Conservation (phyloP, 2,888 invertebrate genomes). For the Xylocampa areola region DNA sequence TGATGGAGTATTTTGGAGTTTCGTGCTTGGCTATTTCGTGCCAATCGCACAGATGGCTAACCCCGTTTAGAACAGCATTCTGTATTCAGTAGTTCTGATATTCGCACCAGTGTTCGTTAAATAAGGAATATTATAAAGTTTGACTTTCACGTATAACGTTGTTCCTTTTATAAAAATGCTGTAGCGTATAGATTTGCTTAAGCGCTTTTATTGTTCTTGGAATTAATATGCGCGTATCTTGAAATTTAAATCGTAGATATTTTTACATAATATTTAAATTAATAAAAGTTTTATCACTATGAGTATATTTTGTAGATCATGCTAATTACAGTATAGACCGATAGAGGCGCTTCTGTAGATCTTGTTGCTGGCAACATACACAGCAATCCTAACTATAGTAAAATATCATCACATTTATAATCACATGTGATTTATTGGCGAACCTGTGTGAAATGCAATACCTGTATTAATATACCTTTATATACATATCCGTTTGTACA, state of each 20-base stretch:
- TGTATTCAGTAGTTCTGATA: constrained; percentile 9
- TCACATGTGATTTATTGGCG: background rate
- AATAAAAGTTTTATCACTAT: too few relatives aligned
- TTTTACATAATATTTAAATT: too few relatives aligned
- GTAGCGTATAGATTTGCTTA: background rate
- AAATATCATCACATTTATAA: constrained; percentile 7
- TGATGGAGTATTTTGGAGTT: constrained; percentile 47
- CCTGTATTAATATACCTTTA: constrained; percentile 19
- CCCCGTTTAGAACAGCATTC: background rate
- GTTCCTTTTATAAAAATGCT: constrained; percentile 1
- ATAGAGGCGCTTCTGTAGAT: constrained; percentile 11
- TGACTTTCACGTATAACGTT: constrained; percentile 42
- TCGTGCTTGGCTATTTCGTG: constrained; percentile 36
- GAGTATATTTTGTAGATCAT: background rate
- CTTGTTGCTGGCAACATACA: background rate
- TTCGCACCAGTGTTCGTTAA: constrained; percentile 26
- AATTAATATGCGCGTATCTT: background rate
- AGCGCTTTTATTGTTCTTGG: background rate
- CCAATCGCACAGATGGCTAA: constrained; percentile 15
- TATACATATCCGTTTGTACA: constrained; percentile 43
- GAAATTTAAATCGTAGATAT: too few relatives aligned
- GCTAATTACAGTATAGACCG: background rate
- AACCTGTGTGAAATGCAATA: constrained; percentile 19
- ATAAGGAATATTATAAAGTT: constrained; percentile 32
- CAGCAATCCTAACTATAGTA: background rate